Evolutionary conservation across 2,797 vertebrate species (phyloP).

Genomic region (Macropus fuliginosus): DNA sequence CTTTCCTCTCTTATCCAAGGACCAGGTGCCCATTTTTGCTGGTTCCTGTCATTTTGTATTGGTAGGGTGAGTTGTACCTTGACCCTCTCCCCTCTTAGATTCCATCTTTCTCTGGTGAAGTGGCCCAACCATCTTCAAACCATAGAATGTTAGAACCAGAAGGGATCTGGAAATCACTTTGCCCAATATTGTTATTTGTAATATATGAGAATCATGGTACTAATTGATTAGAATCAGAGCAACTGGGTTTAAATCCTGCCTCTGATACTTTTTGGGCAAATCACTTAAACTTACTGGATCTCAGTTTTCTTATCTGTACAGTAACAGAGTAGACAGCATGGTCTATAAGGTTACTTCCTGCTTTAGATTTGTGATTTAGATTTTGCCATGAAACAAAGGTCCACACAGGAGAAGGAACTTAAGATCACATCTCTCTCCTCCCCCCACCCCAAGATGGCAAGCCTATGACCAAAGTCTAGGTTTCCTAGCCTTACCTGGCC

Average conservation of each 20-base stretch:
- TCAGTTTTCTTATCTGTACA: background rate
- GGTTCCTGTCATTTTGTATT: background rate
- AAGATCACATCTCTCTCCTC: background rate
- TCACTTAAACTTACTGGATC: background rate
- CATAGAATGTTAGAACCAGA: background rate
- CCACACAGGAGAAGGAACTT: background rate
- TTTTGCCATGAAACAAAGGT: background rate
- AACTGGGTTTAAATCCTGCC: background rate
- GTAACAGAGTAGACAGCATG: background rate
- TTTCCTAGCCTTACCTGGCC: background rate
- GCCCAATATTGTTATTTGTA: background rate
- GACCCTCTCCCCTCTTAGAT: background rate
- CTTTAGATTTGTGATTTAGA: background rate
- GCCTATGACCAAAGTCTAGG: background rate
- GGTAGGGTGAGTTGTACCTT: background rate
- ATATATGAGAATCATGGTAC: background rate
- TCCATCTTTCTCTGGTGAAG: background rate
- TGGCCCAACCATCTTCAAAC: background rate
- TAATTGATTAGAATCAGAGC: background rate
- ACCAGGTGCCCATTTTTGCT: background rate
- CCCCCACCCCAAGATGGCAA: background rate
- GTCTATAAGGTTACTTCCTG: background rate
- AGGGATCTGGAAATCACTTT: background rate
- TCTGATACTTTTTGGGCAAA: background rate
- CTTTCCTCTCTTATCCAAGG: background rate